A percentile compares a stretch with the other conserved stretches of the same genome.
phyloP scores from a whole-genome alignment of 2,113 vertebrate genomes.

The Perccottus glenii region DNA sequence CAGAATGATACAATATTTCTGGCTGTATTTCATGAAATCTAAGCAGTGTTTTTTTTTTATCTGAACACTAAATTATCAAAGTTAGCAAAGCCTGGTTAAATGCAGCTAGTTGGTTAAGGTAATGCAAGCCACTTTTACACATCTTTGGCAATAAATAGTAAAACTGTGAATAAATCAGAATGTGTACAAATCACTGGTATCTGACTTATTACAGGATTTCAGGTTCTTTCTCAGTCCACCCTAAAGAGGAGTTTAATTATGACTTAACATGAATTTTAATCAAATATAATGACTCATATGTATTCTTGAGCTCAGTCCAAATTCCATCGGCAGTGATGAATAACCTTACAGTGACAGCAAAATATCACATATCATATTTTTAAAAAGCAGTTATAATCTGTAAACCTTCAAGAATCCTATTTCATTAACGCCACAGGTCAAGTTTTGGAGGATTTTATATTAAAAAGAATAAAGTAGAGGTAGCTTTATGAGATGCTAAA shows the following conservation, averaged over 20 bases:
- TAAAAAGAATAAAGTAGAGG: conserved; percentile 1
- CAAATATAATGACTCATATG: not conserved
- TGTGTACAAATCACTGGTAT: not conserved
- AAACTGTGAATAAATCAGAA: not conserved
- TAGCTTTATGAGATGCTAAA: not conserved
- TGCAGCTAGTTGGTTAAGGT: too few species aligned
- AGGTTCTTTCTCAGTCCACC: not conserved
- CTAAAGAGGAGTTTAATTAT: conserved; percentile 6
- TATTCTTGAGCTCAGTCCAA: not conserved
- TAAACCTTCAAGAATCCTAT: conserved; percentile 13
- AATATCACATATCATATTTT: conserved; percentile 20
- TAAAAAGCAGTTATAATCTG: conserved; percentile 17
- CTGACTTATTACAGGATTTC: not conserved
- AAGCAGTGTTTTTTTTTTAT: too few species aligned
- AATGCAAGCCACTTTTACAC: too few species aligned
- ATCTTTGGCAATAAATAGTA: not conserved
- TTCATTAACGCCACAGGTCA: conserved; percentile 21
- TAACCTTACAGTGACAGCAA: not conserved
- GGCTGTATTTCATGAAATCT: not conserved
- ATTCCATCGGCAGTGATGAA: conserved; percentile 15
- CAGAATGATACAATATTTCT: not conserved
- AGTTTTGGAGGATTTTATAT: not conserved
- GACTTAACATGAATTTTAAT: conserved; percentile 13
- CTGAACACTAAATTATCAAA: not conserved
- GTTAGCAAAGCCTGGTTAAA: too few species aligned